These are phyloP conservation scores for Xenopus petersii DNA, from an alignment of 2,797 vertebrate species.

Conservation along the genomic window DNA sequence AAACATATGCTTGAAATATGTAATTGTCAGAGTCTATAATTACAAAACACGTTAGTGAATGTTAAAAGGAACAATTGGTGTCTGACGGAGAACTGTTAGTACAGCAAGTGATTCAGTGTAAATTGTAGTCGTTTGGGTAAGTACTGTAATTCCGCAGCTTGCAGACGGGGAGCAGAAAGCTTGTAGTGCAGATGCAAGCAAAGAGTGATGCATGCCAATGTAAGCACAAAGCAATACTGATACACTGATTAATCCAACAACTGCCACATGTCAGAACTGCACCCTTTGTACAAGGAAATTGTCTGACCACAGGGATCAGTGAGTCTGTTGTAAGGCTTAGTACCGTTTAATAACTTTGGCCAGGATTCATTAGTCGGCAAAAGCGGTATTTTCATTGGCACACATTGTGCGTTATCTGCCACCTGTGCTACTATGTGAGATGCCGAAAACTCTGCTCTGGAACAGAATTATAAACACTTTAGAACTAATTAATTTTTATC, in stretches of 20 bases:
- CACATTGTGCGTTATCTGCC: too few species aligned
- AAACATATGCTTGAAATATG: too few species aligned
- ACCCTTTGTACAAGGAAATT: not conserved
- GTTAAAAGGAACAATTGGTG: not conserved
- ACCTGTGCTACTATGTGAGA: too few species aligned
- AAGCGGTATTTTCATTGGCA: not conserved
- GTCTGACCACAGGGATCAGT: not conserved
- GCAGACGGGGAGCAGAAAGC: too few species aligned
- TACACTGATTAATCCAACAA: not conserved
- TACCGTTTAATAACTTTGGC: not conserved
- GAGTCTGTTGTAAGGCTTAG: conserved; percentile 6
- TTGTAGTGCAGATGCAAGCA: not conserved
- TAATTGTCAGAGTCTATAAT: too few species aligned
- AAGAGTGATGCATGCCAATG: not conserved
- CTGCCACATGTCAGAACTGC: not conserved
- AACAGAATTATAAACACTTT: too few species aligned
- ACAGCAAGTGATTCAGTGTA: not conserved
- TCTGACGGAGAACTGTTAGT: not conserved
- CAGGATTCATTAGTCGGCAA: not conserved
- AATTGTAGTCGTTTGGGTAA: not conserved
- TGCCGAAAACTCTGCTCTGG: too few species aligned
- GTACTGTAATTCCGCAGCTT: not conserved
- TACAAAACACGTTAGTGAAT: too few species aligned
- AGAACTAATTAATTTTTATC: too few species aligned
- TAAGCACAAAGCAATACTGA: not conserved